Conservation (phyloP, 2,113 vertebrate genomes). For the Archilochus colubris region DNA sequence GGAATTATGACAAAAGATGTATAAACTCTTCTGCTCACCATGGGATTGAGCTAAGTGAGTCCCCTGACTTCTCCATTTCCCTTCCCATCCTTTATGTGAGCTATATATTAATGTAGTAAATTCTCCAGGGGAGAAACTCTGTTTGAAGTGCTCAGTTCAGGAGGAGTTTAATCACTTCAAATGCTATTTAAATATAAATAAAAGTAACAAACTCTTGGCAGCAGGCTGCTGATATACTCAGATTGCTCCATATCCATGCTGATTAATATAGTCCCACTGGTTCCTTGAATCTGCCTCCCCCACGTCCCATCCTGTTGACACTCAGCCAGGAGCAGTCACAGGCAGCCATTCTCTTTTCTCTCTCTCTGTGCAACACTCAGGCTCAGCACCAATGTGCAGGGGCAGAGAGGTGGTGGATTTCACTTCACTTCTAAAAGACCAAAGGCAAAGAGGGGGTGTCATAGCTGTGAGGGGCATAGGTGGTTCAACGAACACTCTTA, state of each 20-base stretch:
- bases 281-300: neutral
- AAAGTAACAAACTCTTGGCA: neutral
- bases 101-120: neutral
- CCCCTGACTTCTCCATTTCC: neutral
- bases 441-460: neutral
- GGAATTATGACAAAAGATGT: neutral
- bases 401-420: neutral
- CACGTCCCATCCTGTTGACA: rapidly evolving
- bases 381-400: rapidly evolving
- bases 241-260: neutral
- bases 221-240: neutral
- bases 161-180: neutral
- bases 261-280: neutral
- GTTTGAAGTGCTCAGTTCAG: constrained; percentile 9
- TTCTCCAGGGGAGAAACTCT: neutral
- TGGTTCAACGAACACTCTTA: too few species aligned
- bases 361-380: rapidly evolving
- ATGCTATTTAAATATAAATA: neutral
- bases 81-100: neutral
- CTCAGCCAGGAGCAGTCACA: neutral
- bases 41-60: neutral
- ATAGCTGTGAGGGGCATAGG: neutral
- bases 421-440: neutral
- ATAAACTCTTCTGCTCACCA: neutral
- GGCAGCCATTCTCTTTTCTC: neutral